Conservation (phyloP, 53 echinoderm and acorn worm genomes). For the Echinometra lucunter region DNA sequence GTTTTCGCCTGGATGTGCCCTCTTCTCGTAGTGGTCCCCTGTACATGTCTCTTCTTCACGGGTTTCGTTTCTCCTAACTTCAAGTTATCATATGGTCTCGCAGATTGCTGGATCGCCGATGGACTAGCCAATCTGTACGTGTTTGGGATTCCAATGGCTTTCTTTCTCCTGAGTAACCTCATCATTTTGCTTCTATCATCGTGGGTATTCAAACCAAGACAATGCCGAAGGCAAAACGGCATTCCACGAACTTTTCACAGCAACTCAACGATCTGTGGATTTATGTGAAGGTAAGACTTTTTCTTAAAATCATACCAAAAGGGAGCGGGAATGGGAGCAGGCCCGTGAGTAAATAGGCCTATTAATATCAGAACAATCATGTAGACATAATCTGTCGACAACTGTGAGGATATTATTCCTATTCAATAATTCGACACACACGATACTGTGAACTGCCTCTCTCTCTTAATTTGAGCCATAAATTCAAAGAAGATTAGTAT, state of each 20-base stretch:
- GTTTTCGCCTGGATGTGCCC: slow-evolving; percentile 64
- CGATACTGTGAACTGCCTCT: too few species aligned
- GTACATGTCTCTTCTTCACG: slow-evolving; percentile 63
- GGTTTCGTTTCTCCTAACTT: slow-evolving; percentile 64
- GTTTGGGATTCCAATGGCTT: slow-evolving; percentile 71
- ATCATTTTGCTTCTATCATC: slow-evolving; percentile 67
- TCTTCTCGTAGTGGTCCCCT: slow-evolving; percentile 66
- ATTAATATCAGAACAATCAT: too few species aligned
- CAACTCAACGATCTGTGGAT: not conserved
- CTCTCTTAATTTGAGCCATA: too few species aligned
- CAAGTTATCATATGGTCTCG: slow-evolving; percentile 69
- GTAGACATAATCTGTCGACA: too few species aligned
- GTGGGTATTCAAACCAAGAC: slow-evolving; percentile 50
- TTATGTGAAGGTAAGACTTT: slow-evolving; percentile 1
- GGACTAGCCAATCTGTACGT: slow-evolving; percentile 66
- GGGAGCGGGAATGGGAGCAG: too few species aligned
- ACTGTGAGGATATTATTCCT: too few species aligned
- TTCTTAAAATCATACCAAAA: not conserved
- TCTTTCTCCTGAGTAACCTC: slow-evolving; percentile 64
- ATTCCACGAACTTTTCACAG: not conserved
- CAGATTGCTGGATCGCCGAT: slow-evolving; percentile 76
- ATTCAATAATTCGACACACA: too few species aligned
- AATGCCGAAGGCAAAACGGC: not conserved
- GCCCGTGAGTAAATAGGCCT: too few species aligned
- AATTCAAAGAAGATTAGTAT: too few species aligned